Base-by-base conservation (phyloP, 2,797 vertebrate genomes). In the Eulemur mongoz region DNA sequence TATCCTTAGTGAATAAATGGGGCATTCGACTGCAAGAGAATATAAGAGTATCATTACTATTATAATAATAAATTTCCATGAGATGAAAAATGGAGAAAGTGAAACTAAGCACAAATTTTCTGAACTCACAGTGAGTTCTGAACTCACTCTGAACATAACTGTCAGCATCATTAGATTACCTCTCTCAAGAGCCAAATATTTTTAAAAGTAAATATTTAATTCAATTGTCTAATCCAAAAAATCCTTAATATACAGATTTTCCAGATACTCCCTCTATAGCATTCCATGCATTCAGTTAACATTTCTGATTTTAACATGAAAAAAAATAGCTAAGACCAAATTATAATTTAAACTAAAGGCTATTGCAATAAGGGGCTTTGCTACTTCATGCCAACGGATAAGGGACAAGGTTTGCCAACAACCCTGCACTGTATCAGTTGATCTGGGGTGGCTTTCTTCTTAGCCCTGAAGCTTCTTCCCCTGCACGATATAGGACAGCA, bases 1-100 rank as follows among this genome's bases (percentile, higher is more conserved):
- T 99, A 97, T 99, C 99, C 98, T 99, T 99, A 35, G 99, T 99
- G 98, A 99, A 99, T 73, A 99, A 99, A 97, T 99, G 99, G 13
- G 99, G 99, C 99, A 99, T 99, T 93, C 99, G 99, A 97, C 99
- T 99, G 97, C 76, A 98, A 98, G 32, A 98, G 80, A 96, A 98
- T 18, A 79, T 8, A 85, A 93, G 45, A 63, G 45, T 43, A 91
- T 25, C 50, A 50, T 92, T 89, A 89, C 48, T 17, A 88, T 35
- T 45, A 75, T n/a, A 27, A 25, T 59, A 59, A 59, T 59, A 78
- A 80, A 30, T 23, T 20, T 76, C 63, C 81, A 52, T 18, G 12
- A 72, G 9, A 54, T 23, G 5, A 88, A 84, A 94, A 95, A 32
- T 52, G 2, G 50, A 78, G 78, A 81, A 91, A 95, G 90, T 10